These are phyloP conservation scores for Eupsittula cactorum DNA, from an alignment of 2,113 vertebrate genomes.

Conservation along the genomic window DNA sequence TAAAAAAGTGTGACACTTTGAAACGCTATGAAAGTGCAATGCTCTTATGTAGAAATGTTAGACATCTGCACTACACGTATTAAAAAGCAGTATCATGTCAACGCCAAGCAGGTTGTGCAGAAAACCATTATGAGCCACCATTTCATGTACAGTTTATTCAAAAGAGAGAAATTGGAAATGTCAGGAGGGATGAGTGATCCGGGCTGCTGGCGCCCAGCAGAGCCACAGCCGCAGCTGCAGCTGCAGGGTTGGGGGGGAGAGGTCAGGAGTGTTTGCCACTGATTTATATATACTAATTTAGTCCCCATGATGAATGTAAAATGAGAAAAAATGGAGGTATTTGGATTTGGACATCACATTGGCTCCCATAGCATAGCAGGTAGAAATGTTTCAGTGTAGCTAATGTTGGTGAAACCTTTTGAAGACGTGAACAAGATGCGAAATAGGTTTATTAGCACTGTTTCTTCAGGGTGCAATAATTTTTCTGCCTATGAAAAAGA, in stretches of 20 bases:
- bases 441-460: neutral
- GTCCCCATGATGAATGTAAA: neutral
- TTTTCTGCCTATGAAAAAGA: neutral
- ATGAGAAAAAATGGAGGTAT: neutral
- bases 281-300: neutral
- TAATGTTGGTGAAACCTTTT: neutral
- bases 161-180: conserved; percentile 12
- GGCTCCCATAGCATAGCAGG: neutral
- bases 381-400: neutral
- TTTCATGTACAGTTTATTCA: neutral
- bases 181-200: neutral
- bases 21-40: neutral
- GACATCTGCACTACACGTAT: neutral
- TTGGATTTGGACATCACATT: neutral
- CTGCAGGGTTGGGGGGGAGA: neutral
- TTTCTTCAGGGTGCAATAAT: neutral
- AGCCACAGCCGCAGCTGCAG: neutral
- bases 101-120: neutral
- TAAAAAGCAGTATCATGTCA: neutral
- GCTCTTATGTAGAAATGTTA: conserved; percentile 15
- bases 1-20: neutral
- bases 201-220: neutral
- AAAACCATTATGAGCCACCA: neutral
- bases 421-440: neutral
- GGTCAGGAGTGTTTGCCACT: neutral